Base-by-base conservation (phyloP, 2,113 vertebrate genomes). In the Columba livia region DNA sequence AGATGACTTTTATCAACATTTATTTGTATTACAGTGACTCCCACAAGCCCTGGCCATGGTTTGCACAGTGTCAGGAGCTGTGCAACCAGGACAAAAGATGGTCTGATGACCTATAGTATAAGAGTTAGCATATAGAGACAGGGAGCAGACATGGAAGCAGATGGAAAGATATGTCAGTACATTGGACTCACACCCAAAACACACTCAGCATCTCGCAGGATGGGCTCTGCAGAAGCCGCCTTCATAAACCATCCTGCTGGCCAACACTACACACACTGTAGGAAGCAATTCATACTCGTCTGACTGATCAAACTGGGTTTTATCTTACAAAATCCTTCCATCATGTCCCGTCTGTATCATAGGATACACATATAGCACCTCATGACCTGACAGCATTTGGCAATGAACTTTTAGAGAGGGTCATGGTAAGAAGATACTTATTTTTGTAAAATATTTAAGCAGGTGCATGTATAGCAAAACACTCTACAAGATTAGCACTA, bases 1-100 rank as follows among this genome's bases (percentile, higher is more conserved):
- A 95, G 92, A 65, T 57, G 83, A 96, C 95, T 54, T 70, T 80
- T 89, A 96, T 93, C 90, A 79, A 57, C 77, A 38, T 50, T 78
- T 88, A 82, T 88, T 79, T 84, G 90, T 54, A 87, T 90, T 75
- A 77, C 80, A 92, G 61, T 0, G 2, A 75, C 73, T 94, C 87
- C 58, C 66, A 65, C 74, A 57, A 54, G 84, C 25, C 40, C 80
- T 8, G n/a, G 73, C 69, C 65, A 69, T 60, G 88, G 32, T 3
- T 64, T 69, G 88, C 66, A 50, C 57, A 32, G 61, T 3, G 19
- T 3, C 34, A 86, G 60, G 64, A 72, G 60, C 64, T 83, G 56
- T 32, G 90, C 51, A 31, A 60, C n/a, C 21, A 44, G 60, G 42
- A 64, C 72, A 77, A 34, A 48, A 80, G 56, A 42, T 5, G 38